These are phyloP conservation scores for Heterochromis multidens DNA, from an alignment of 2,113 vertebrate genomes.

Conservation along the genomic window DNA sequence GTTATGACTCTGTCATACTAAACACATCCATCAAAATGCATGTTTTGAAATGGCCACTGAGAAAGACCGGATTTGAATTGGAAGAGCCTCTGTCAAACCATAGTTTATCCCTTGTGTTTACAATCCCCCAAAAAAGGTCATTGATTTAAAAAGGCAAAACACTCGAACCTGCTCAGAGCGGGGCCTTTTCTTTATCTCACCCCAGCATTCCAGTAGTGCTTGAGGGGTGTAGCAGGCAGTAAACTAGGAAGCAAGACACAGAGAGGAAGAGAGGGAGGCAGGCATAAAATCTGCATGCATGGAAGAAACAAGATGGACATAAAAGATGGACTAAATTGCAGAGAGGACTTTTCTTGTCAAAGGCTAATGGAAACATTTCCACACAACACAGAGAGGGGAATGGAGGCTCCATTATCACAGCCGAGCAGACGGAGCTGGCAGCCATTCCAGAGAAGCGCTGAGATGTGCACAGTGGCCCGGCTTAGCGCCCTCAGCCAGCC, in stretches of 20 bases:
- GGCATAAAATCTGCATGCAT: constrained; percentile 78
- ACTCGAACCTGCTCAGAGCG: constrained; percentile 73
- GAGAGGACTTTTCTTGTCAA: constrained; percentile 79
- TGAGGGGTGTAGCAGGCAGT: constrained; percentile 58
- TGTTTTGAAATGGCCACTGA: constrained; percentile 56
- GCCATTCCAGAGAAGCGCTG: constrained; percentile 72
- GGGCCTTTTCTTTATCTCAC: constrained; percentile 71
- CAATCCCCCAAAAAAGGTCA: constrained; percentile 71
- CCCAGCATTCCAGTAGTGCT: constrained; percentile 71
- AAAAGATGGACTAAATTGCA: constrained; percentile 80
- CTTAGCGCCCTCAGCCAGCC: constrained; percentile 72
- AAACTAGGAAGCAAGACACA: constrained; percentile 51
- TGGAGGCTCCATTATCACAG: constrained; percentile 78
- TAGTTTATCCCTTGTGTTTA: constrained; percentile 71
- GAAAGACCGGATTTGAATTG: constrained; percentile 50
- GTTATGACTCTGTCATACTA: constrained; percentile 54
- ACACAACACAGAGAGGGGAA: constrained; percentile 74
- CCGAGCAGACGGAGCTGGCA: constrained; percentile 78
- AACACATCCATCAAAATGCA: constrained; percentile 59
- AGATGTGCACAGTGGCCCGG: constrained; percentile 72
- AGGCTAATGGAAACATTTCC: constrained; percentile 82
- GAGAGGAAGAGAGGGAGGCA: constrained; percentile 57
- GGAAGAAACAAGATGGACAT: constrained; percentile 82
- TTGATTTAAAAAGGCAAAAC: constrained; percentile 74
- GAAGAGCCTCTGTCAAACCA: constrained; percentile 63